Percentiles rank a stretch among this genome's conserved stretches.
Conservation (phyloP, 1,140 invertebrate genomes). For the Mesaphorura yosii region DNA sequence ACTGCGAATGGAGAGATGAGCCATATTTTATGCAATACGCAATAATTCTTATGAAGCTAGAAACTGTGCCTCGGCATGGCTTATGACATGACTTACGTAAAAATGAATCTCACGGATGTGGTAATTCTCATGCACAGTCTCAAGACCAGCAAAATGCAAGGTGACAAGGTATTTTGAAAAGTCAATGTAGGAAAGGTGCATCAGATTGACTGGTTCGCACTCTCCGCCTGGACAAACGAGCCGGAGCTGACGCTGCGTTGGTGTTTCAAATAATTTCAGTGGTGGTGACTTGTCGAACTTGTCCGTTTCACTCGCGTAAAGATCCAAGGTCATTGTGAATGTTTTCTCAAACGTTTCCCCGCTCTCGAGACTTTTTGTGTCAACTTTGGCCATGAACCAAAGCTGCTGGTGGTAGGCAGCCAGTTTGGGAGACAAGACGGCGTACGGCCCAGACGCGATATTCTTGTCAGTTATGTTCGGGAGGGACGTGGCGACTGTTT, state of each 20-base stretch:
- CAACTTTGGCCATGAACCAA: slow-evolving; percentile 77
- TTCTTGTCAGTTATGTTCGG: slow-evolving; percentile 45
- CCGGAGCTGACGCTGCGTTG: slow-evolving; percentile 42
- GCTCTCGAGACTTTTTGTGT: slow-evolving; percentile 76
- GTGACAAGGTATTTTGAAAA: slow-evolving; percentile 78
- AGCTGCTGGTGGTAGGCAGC: slow-evolving; percentile 84
- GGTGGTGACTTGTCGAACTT: slow-evolving; percentile 4
- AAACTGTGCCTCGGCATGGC: no score
- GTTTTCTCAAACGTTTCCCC: slow-evolving; percentile 77
- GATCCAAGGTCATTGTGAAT: slow-evolving; percentile 42
- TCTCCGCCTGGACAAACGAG: slow-evolving; percentile 60
- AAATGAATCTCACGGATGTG: slow-evolving; percentile 73
- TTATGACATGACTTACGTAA: slow-evolving; percentile 57
- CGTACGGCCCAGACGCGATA: slow-evolving; percentile 70
- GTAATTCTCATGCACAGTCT: slow-evolving; percentile 69
- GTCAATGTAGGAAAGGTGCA: slow-evolving; percentile 81
- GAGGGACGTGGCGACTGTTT: slow-evolving; percentile 45
- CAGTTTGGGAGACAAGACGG: slow-evolving; percentile 67
- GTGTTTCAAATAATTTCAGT: slow-evolving; percentile 18
- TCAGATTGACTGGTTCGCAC: slow-evolving; percentile 76
- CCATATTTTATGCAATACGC: no score
- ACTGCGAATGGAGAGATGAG: slow-evolving; percentile 51
- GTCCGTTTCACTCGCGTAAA: slow-evolving; percentile 21
- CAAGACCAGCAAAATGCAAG: slow-evolving; percentile 68
- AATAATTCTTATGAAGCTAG: no score